phyloP scores from a whole-genome alignment of 2,113 vertebrate genomes.

The Hystrix cristata region DNA sequence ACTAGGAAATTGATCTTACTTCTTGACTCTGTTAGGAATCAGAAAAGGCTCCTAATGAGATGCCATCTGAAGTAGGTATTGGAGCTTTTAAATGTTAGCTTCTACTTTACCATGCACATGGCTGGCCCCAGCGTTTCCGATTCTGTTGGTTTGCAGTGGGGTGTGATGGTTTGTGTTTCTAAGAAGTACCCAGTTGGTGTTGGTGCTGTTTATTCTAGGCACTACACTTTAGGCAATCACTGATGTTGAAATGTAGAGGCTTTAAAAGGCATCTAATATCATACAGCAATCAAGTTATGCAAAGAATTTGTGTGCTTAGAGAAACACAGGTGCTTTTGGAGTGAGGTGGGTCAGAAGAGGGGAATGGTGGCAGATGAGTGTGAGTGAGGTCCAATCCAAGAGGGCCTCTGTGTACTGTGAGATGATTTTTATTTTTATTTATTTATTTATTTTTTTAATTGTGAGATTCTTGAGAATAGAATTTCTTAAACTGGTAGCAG shows the following conservation, averaged over 20 bases:
- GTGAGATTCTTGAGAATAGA: neutral
- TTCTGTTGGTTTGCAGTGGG: neutral
- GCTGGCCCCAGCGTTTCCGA: neutral
- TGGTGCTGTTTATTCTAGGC: neutral
- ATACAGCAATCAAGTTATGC: neutral
- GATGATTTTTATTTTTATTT: too few species aligned
- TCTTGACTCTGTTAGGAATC: neutral
- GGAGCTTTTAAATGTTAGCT: neutral
- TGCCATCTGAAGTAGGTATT: neutral
- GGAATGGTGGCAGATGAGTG: neutral
- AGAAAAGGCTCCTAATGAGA: neutral
- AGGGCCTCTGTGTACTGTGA: neutral
- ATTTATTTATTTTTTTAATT: neutral
- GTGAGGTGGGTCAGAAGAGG: neutral
- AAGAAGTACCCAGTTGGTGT: neutral
- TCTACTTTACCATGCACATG: too few species aligned
- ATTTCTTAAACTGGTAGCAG: neutral
- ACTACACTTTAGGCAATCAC: neutral
- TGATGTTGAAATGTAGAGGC: neutral
- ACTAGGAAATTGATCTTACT: neutral
- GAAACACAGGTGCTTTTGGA: neutral
- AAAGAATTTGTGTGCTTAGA: neutral
- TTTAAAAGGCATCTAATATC: neutral
- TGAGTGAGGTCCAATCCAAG: neutral
- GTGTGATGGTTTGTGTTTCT: neutral